Base-by-base conservation (phyloP, 92 coral and sea anemone genomes). In the Hydrozoanthus gracilis region DNA sequence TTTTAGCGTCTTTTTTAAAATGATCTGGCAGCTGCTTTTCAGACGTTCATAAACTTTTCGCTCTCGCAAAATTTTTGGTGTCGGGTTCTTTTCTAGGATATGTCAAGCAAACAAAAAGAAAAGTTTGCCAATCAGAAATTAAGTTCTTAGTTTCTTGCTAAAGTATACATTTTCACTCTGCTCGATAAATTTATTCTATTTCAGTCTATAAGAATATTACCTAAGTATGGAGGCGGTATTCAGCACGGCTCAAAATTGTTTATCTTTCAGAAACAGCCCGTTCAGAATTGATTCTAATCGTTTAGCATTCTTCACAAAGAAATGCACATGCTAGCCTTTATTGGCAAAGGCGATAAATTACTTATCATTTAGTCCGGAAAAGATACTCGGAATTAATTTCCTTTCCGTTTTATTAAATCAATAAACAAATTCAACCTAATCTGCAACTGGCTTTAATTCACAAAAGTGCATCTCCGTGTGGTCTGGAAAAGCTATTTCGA, bases 311-410 rank as follows among this genome's bases (percentile, higher is more conserved):
- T 80, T 48, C n/a, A 80, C 17, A 64, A 46, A 61, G 39, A 46
- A 70, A 65, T 7, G 72, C 82, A 76, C 66, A 48, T 35, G 82
- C 65, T 54, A 4, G 0, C 48, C 51, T 80, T 80, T 49, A 46
- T 48, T 80, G 46, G 52, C n/a, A 15, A 70, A n/a, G 27, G 62
- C 64, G 20, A 65, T 56, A 65, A 65, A 80, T 80, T 45, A 18
- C 85, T 16, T 27, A 80, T 80, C 74, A 65, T 67, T 80, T 4
- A 48, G 58, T 48, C 85, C 85, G 85, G 85, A 80, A 80, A 74
- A 67, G 75, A 64, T 46, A 47, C 85, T 80, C 51, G 73, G 66
- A 66, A 80, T 65, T 80, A 80, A 80, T 80, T 65, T 80, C 85
- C 85, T 80, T 70, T 44, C 66, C 47, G 73, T 64, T 49, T 65